These are phyloP conservation scores for Argyra leucocephala DNA, from an alignment of 2,888 invertebrate genomes.

Conservation along the genomic window DNA sequence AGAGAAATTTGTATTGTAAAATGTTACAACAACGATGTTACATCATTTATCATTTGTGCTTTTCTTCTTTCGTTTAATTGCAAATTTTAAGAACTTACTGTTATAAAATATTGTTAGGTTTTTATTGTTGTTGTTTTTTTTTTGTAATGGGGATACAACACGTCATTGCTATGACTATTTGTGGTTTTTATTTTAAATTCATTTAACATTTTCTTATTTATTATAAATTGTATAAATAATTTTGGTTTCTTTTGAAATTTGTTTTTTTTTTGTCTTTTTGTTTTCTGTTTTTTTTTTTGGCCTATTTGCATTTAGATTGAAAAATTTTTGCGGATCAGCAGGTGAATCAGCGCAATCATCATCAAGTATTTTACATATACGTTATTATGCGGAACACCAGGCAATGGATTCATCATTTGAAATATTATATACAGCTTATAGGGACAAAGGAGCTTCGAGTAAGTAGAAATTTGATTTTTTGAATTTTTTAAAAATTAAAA, in stretches of 20 bases:
- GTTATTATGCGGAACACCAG: constrained; percentile 59
- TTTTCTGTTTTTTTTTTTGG: constrained; percentile 10
- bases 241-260: not conserved
- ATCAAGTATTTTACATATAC: constrained; percentile 60
- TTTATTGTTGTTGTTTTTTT: too few species aligned
- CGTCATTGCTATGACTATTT: not conserved
- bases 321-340: constrained; percentile 76
- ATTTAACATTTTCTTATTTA: not conserved
- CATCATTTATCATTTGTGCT: too few species aligned
- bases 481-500: too few species aligned
- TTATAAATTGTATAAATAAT: not conserved
- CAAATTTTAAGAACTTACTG: too few species aligned
- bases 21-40: too few species aligned
- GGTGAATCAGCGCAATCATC: constrained; percentile 64
- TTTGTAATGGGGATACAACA: too few species aligned
- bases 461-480: constrained; percentile 40
- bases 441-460: constrained; percentile 48
- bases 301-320: constrained; percentile 42
- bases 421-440: constrained; percentile 65
- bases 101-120: too few species aligned
- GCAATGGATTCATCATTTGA: constrained; percentile 56
- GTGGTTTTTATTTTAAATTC: not conserved
- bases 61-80: too few species aligned
- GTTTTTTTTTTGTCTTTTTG: constrained; percentile 14
- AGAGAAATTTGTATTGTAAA: too few species aligned